Evolutionary conservation across 2,113 vertebrate species (phyloP), one percentile per base, ranked within the genome.

Genomic region (Sebastes schlegelii): DNA sequence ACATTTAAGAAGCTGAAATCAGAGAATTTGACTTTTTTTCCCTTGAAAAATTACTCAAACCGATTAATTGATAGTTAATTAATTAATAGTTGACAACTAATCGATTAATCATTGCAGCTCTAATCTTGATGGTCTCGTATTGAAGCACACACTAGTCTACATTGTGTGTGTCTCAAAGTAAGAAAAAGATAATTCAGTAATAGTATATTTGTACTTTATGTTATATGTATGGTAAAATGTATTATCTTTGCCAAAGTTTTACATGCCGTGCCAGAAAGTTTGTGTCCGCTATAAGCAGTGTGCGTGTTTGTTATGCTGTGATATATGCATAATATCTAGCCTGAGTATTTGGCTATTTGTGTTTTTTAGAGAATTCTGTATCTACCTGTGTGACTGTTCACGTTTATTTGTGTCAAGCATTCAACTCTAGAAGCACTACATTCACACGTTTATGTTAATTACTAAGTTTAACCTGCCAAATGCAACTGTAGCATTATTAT

Each of bases 201-300:
- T 54, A 13, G 42, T n/a, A 2, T 60, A 8, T 64, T 60, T 62
- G 21, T 13, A 5, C 4, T 4, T 73, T 52, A 26, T 46, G 67
- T 57, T 72, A 46, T 23, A 43, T 76, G 10, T 21, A 62, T 52
- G 54, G 8, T 67, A 57, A 9, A 48, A 63, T 75, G 48, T 83
- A 26, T 63, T 66, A 34, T 52, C 55, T 72, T 75, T 86, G 75
- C 76, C 73, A 86, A 52, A 65, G 64, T 85, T 83, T 58, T 34
- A 48, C 10, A 62, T 78, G 51, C 26, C 43, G n/a, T 69, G 26
- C 19, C 1, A 7, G 62, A 74, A 19, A 2, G 3, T 55, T 69
- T 85, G 65, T 49, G 67, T 77, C 73, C 10, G 7, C 34, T 21
- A 16, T 55, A 62, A 74, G 69, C 66, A 58, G 16, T 71, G 13